Base-by-base conservation (phyloP, 2,113 vertebrate species). In the Chlamydotis undulata region DNA sequence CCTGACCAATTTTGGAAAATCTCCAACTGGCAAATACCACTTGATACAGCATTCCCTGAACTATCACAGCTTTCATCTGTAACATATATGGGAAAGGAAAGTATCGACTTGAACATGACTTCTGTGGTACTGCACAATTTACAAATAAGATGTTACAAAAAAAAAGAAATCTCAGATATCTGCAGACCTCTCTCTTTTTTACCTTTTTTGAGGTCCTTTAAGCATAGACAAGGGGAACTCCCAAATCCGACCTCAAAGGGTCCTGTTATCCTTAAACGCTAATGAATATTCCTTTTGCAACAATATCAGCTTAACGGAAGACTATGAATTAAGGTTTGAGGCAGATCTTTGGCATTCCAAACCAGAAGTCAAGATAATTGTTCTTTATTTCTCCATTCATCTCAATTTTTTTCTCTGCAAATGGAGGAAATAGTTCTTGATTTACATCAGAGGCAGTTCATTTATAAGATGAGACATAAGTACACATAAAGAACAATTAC, bases 361-460 rank as follows among this genome's bases (percentile, higher is more conserved):
- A 94, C 28, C 65, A 92, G 64, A 92, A 94, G 24, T 83, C 67
- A 92, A 92, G 67, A 52, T 67, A 96, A 86, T 29, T 86, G 33
- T 70, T 50, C 31, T 90, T 95, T 89, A 94, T 90, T 83, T 94
- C 65, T 79, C 84, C 9, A 10, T 93, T 87, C 85, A 88, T 79
- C 57, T 88, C 61, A 68, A 90, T 84, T 96, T 94, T 68, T 68
- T 49, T 52, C 33, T 91, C 82, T 61, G 61, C 26, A 85, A 60
- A 92, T 80, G 53, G 76, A 89, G 19, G 61, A 96, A 93, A 93
- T 5, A 69, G 68, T 39, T 84, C 73, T 89, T 63, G 33, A 92
- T 94, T 87, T 89, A 74, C 67, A 80, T 76, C 49, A 91, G 55
- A 16, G 1, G 55, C 29, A 75, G 43, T 26, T 82, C 33, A 75